A percentile compares a stretch with the other conserved stretches of the same genome.
Conservation (phyloP, 2,113 vertebrate species). For the Clarias batrachus region DNA sequence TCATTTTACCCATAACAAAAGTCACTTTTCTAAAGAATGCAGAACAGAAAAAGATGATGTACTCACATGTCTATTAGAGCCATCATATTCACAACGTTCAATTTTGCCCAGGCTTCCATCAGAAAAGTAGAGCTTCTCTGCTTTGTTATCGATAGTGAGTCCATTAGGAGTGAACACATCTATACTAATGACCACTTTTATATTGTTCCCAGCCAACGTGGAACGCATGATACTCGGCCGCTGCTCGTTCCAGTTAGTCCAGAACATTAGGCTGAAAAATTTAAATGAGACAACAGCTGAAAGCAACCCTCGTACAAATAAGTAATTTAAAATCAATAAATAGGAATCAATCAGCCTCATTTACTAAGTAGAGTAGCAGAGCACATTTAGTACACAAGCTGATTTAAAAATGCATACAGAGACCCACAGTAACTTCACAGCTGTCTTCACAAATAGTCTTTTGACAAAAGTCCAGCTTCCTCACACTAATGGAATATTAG, state of each 20-base stretch:
- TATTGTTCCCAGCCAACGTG: conserved; percentile 86
- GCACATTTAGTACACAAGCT: neutral
- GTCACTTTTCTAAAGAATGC: neutral
- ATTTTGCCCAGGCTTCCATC: conserved; percentile 94
- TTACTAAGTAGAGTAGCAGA: neutral
- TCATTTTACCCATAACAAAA: neutral
- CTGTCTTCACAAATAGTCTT: conserved; percentile 20
- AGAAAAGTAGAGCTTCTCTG: conserved; percentile 96
- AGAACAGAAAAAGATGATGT: conserved; percentile 4
- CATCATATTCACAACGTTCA: conserved; percentile 95
- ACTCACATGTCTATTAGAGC: conserved; percentile 92
- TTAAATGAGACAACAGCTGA: conserved; percentile 19
- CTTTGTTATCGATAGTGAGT: conserved; percentile 90
- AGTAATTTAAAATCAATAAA: conserved; percentile 26
- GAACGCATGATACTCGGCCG: conserved; percentile 96
- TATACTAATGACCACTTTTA: conserved; percentile 84
- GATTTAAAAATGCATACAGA: conserved; percentile 18
- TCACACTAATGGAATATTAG: conserved; percentile 47
- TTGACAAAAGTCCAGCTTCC: conserved; percentile 31
- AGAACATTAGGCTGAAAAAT: conserved; percentile 89
- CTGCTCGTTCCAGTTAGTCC: conserved; percentile 99
- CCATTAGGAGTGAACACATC: conserved; percentile 95
- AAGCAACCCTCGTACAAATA: conserved; percentile 2
- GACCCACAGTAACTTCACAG: conserved; percentile 18
- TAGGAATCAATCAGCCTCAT: neutral